Conservation (phyloP, 2,797 vertebrate genomes). For the Gobionotothen gibberifrons region DNA sequence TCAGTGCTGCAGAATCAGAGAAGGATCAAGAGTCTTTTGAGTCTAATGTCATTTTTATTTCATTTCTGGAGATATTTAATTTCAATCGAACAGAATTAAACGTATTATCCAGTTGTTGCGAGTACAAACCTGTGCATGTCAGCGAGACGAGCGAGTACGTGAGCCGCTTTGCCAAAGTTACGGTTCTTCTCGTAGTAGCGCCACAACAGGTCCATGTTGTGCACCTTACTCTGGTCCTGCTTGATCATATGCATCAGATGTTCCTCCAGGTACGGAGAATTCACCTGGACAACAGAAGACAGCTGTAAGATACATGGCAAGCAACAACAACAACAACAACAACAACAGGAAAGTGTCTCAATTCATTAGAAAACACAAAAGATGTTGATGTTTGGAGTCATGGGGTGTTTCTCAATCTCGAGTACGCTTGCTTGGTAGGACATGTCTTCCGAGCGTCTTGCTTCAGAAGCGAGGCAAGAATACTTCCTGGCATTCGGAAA, state of each 20-base stretch:
- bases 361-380: background rate
- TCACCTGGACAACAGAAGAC: conserved; percentile 83
- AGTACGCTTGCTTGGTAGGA: no score
- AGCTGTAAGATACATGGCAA: background rate
- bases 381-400: background rate
- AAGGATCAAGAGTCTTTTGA: background rate
- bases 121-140: conserved; percentile 93
- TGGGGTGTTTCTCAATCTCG: no score
- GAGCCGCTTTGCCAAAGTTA: conserved; percentile 94
- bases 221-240: conserved; percentile 96
- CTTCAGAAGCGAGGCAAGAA: no score
- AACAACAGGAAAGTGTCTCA: background rate
- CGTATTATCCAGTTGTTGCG: background rate
- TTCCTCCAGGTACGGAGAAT: conserved; percentile 95
- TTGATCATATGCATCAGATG: conserved; percentile 96
- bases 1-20: conserved; percentile 87
- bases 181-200: conserved; percentile 97
- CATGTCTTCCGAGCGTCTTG: no score
- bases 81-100: background rate
- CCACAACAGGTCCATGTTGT: conserved; percentile 98
- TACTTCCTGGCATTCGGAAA: no score
- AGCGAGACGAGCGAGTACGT: conserved; percentile 92
- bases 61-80: no score
- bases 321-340: background rate
- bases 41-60: no score